Evolutionary conservation across 2,888 invertebrate genomes (phyloP).

Genomic region (Cheilosia scutellata): DNA sequence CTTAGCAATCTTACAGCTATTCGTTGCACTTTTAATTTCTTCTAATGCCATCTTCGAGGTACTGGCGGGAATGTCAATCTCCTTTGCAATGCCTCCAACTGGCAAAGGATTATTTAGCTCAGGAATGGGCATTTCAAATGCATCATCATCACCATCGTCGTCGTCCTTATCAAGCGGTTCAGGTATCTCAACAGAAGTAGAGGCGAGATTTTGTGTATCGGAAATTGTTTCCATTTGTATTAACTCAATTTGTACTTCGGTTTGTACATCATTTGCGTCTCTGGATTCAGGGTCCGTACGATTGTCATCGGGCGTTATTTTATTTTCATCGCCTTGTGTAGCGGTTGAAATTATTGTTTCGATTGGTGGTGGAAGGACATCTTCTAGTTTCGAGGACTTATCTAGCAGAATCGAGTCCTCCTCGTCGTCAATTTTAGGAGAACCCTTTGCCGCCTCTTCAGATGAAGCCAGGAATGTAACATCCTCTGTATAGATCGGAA

Average conservation of each 20-base stretch:
- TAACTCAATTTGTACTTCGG: constrained; percentile 81
- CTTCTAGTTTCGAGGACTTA: constrained; percentile 44
- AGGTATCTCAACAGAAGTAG: constrained; percentile 65
- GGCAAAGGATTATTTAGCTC: constrained; percentile 29
- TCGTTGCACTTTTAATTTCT: constrained; percentile 68
- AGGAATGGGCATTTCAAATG: constrained; percentile 45
- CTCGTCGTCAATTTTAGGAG: constrained; percentile 54
- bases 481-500: constrained; percentile 68
- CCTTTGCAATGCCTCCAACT: constrained; percentile 9
- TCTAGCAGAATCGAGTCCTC: constrained; percentile 35
- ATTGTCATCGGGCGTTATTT: constrained; percentile 69
- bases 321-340: constrained; percentile 37
- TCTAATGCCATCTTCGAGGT: constrained; percentile 65
- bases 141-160: constrained; percentile 9
- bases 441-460: constrained; percentile 26
- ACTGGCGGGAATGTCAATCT: constrained; percentile 45
- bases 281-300: constrained; percentile 62
- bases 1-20: constrained; percentile 64
- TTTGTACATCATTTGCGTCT: constrained; percentile 77
- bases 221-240: constrained; percentile 76
- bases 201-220: constrained; percentile 58
- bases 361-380: constrained; percentile 16
- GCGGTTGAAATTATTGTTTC: constrained; percentile 44
- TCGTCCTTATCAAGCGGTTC: constrained; percentile 48
- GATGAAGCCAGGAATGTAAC: constrained; percentile 53